phyloP scores from a whole-genome alignment of 2,888 invertebrate genomes.

The Aphodius sticticus region DNA sequence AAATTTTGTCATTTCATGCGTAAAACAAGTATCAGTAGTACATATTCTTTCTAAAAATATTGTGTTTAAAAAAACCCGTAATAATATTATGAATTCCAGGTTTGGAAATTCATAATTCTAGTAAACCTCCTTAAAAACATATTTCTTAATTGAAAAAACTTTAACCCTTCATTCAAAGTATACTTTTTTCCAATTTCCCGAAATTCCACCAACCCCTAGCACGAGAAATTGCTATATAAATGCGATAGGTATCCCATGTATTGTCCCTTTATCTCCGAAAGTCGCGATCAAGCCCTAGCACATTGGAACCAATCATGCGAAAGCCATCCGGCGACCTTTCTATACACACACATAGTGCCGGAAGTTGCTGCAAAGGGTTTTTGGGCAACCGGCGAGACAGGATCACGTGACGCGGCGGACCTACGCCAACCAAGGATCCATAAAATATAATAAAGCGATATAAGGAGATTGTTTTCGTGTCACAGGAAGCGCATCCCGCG shows the following conservation, averaged over 20 bases:
- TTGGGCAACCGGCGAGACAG: neutral
- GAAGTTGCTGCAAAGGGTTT: neutral
- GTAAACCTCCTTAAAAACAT: too few species aligned
- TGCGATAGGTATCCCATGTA: too few species aligned
- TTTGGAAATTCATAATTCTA: too few species aligned
- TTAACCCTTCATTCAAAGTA: too few species aligned
- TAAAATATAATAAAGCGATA: constrained; percentile 28
- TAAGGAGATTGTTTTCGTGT: constrained; percentile 28
- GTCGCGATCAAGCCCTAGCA: neutral
- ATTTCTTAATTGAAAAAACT: too few species aligned
- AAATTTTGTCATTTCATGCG: too few species aligned
- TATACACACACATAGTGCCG: constrained; percentile 8
- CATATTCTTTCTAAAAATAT: too few species aligned
- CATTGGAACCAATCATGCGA: constrained; percentile 16
- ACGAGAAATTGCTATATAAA: neutral
- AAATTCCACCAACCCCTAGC: neutral
- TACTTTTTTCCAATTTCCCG: neutral
- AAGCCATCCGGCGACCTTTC: constrained; percentile 18
- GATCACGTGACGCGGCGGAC: constrained; percentile 10
- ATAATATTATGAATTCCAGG: too few species aligned
- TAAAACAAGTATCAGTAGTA: too few species aligned
- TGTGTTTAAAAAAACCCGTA: too few species aligned
- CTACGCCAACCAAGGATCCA: constrained; percentile 12
- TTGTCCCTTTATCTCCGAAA: constrained; percentile 6
- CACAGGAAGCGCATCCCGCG: constrained; percentile 40